Evolutionary conservation across 2,888 invertebrate species (phyloP).

Genomic region (Coecobrya sp.): DNA sequence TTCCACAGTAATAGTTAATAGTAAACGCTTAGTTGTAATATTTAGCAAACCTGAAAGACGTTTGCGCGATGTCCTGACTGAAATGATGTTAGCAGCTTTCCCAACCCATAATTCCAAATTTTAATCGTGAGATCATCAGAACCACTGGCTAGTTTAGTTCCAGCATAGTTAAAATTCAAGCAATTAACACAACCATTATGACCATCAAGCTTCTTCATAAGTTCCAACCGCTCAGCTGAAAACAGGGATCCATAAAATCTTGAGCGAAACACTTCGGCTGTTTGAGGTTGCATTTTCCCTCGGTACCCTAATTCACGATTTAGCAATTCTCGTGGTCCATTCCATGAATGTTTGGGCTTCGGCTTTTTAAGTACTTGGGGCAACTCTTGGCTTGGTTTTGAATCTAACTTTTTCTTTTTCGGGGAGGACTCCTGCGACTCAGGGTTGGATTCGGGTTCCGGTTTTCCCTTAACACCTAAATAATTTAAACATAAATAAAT

Average conservation of each 20-base stretch:
- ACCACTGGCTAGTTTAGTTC: slow-evolving; percentile 94
- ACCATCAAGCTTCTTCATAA: slow-evolving; percentile 92
- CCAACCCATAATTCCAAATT: slow-evolving; percentile 96
- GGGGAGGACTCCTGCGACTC: slow-evolving; percentile 59
- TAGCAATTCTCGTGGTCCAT: slow-evolving; percentile 83
- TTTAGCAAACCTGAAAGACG: slow-evolving; percentile 93
- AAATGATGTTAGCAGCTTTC: slow-evolving; percentile 91
- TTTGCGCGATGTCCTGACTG: slow-evolving; percentile 95
- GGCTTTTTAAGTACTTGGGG: slow-evolving; percentile 88
- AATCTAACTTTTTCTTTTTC: slow-evolving; percentile 75
- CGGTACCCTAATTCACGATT: slow-evolving; percentile 87
- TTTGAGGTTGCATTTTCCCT: slow-evolving; percentile 87
- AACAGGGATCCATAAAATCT: slow-evolving; percentile 94
- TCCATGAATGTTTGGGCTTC: slow-evolving; percentile 91
- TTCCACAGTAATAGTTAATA: too few species aligned
- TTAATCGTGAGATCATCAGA: slow-evolving; percentile 96
- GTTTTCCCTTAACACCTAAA: slow-evolving; percentile 45
- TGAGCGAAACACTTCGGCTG: slow-evolving; percentile 90
- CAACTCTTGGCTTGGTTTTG: slow-evolving; percentile 76
- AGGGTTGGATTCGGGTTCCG: slow-evolving; percentile 39
- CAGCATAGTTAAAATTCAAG: slow-evolving; percentile 95
- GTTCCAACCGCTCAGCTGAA: slow-evolving; percentile 92
- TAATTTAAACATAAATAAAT: too few species aligned
- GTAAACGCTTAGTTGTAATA: too few species aligned
- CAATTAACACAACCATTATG: slow-evolving; percentile 98